Evolutionary conservation across 2,888 invertebrate genomes (phyloP).

Genomic region (Caenorhabditis sinica): DNA sequence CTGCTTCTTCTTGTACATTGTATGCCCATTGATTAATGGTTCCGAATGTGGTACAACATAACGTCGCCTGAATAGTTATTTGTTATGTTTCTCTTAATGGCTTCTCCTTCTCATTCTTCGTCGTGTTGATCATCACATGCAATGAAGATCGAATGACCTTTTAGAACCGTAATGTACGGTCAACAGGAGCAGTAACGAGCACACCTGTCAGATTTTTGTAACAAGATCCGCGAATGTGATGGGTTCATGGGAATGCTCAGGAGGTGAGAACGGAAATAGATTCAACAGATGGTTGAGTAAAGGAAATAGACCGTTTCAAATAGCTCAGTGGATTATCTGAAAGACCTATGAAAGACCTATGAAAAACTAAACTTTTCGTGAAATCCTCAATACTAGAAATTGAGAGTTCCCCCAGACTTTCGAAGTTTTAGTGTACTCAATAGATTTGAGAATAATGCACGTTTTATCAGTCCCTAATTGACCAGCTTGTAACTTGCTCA

Average conservation of each 20-base stretch:
- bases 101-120: slow-evolving; percentile 21
- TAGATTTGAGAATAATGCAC: too few relatives aligned
- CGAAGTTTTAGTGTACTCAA: too few relatives aligned
- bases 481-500: too few relatives aligned
- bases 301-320: too few relatives aligned
- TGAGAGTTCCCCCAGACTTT: too few relatives aligned
- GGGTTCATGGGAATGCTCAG: slow-evolving; percentile 14
- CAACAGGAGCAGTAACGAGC: slow-evolving; percentile 22
- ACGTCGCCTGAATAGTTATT: slow-evolving; percentile 54
- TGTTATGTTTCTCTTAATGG: slow-evolving; percentile 58
- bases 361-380: too few relatives aligned
- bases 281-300: too few relatives aligned
- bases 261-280: not conserved
- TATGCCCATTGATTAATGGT: slow-evolving; percentile 59
- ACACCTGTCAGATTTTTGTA: slow-evolving; percentile 32
- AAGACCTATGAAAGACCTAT: too few relatives aligned
- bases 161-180: slow-evolving; percentile 43
- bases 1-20: slow-evolving; percentile 57
- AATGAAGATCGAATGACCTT: slow-evolving; percentile 53
- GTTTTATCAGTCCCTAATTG: too few relatives aligned
- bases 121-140: slow-evolving; percentile 52
- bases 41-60: slow-evolving; percentile 12
- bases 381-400: too few relatives aligned
- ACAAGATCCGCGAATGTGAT: slow-evolving; percentile 39
- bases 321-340: too few relatives aligned